Conservation (phyloP, 2,888 invertebrate species). For the Apoderus coryli region DNA sequence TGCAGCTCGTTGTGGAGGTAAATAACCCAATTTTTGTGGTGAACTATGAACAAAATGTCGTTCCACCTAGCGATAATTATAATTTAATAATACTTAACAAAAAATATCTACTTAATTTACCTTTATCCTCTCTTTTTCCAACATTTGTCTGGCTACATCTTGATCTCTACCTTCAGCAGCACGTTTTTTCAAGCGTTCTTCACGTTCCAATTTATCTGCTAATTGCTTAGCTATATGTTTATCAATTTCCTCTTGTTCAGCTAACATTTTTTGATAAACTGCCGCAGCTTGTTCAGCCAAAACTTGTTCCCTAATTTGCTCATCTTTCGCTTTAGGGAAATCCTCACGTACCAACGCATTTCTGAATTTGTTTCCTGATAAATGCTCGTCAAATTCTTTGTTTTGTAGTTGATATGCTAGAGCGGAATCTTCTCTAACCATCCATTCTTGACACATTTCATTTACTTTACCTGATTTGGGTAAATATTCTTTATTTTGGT, state of each 20-base stretch:
- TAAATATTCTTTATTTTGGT: conserved; percentile 40
- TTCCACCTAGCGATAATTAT: no score
- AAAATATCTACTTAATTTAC: no score
- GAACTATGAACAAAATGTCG: conserved; percentile 16
- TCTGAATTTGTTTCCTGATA: conserved; percentile 57
- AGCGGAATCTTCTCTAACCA: conserved; percentile 71
- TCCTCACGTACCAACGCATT: conserved; percentile 68
- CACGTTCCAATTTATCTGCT: conserved; percentile 47
- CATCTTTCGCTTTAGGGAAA: conserved; percentile 57
- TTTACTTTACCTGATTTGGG: conserved; percentile 52
- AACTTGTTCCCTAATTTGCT: conserved; percentile 54
- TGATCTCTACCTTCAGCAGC: conserved; percentile 40
- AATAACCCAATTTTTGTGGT: conserved; percentile 20
- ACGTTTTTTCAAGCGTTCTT: conserved; percentile 38
- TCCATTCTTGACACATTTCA: conserved; percentile 70
- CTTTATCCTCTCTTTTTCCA: conserved; percentile 30
- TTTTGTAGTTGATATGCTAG: conserved; percentile 66
- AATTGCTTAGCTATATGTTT: conserved; percentile 49
- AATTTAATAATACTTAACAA: no score
- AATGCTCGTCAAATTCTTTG: conserved; percentile 68
- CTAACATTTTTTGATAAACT: conserved; percentile 41
- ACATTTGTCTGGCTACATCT: conserved; percentile 36
- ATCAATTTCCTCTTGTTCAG: conserved; percentile 57
- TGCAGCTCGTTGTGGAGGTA: conserved; percentile 17
- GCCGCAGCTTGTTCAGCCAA: conserved; percentile 47